Evolutionary conservation across 2,113 vertebrate genomes (phyloP).

Genomic region (Pomatostomus ruficeps): DNA sequence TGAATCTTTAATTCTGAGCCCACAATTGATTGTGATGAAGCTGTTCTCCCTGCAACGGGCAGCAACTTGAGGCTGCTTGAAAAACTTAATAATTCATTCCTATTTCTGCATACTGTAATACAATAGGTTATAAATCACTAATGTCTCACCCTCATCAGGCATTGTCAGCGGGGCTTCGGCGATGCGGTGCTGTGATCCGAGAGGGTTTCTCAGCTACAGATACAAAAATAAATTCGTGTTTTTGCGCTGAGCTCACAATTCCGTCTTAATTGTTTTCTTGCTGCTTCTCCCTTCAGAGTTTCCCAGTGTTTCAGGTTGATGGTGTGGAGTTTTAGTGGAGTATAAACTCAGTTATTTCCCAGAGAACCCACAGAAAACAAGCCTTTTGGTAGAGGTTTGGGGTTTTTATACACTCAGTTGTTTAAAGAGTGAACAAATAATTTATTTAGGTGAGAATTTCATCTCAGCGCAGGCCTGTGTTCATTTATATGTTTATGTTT

Average conservation of each 20-base stretch:
- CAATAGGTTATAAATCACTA: slow-evolving; percentile 53
- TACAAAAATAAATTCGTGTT: not conserved
- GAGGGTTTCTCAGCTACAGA: not conserved
- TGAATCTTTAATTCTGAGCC: slow-evolving; percentile 50
- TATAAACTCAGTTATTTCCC: not conserved
- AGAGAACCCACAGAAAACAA: not conserved
- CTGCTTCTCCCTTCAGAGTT: not conserved
- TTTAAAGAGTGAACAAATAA: not conserved
- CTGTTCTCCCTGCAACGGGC: slow-evolving; percentile 1
- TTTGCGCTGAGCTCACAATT: not conserved
- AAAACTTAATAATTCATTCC: slow-evolving; percentile 55
- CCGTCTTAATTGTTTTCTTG: not conserved
- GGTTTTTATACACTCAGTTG: not conserved
- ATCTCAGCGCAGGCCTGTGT: not conserved
- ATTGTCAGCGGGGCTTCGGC: not conserved
- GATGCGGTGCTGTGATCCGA: not conserved
- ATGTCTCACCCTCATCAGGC: slow-evolving; percentile 17
- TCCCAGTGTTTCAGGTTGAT: not conserved
- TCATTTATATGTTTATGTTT: not conserved
- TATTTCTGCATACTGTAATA: slow-evolving; percentile 41
- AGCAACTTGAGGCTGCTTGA: slow-evolving; percentile 44
- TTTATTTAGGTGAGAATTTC: slow-evolving; percentile 22
- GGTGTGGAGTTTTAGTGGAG: not conserved
- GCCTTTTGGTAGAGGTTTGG: slow-evolving; percentile 5
- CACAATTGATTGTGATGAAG: slow-evolving; percentile 32